phyloP scores from a whole-genome alignment of 1,140 invertebrate genomes.

The Centruroides sculpturatus region DNA sequence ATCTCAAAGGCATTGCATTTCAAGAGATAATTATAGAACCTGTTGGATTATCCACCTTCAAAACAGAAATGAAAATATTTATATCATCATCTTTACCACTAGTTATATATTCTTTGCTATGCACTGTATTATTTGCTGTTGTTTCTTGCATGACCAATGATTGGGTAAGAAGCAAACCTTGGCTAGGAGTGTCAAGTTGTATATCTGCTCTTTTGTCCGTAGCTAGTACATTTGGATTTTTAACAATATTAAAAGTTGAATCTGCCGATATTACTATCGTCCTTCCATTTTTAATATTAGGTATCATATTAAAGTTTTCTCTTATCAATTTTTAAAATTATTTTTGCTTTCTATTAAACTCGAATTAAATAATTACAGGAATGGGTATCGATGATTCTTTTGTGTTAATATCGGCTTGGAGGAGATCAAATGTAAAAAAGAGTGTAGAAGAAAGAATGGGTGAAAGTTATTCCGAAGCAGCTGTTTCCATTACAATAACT shows the following conservation, averaged over 20 bases:
- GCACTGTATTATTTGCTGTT: slow-evolving; percentile 47
- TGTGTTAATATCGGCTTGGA: slow-evolving; percentile 87
- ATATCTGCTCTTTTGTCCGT: slow-evolving; percentile 78
- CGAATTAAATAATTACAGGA: slow-evolving; percentile 38
- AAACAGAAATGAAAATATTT: slow-evolving; percentile 74
- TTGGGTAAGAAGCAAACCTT: slow-evolving; percentile 75
- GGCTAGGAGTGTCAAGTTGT: slow-evolving; percentile 76
- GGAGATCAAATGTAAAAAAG: slow-evolving; percentile 60
- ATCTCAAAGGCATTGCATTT: slow-evolving; percentile 57
- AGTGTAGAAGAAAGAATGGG: slow-evolving; percentile 72
- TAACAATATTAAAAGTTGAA: slow-evolving; percentile 72
- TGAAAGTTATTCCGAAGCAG: slow-evolving; percentile 77
- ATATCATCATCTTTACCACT: slow-evolving; percentile 73
- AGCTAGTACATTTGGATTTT: slow-evolving; percentile 69
- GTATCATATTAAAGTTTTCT: slow-evolving; percentile 38
- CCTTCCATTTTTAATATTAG: slow-evolving; percentile 84
- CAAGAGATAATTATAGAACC: slow-evolving; percentile 62
- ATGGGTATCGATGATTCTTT: slow-evolving; percentile 95
- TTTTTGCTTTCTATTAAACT: too few species aligned
- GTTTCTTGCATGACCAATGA: slow-evolving; percentile 57
- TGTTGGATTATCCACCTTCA: slow-evolving; percentile 69
- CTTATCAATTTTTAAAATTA: too few species aligned
- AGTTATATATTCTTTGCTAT: slow-evolving; percentile 65
- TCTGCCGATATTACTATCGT: slow-evolving; percentile 92
- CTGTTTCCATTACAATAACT: slow-evolving; percentile 94